Percentiles rank a stretch among this genome's conserved stretches.
phyloP scores from a whole-genome alignment of 2,797 vertebrate genomes.

The Knipowitschia caucasica region DNA sequence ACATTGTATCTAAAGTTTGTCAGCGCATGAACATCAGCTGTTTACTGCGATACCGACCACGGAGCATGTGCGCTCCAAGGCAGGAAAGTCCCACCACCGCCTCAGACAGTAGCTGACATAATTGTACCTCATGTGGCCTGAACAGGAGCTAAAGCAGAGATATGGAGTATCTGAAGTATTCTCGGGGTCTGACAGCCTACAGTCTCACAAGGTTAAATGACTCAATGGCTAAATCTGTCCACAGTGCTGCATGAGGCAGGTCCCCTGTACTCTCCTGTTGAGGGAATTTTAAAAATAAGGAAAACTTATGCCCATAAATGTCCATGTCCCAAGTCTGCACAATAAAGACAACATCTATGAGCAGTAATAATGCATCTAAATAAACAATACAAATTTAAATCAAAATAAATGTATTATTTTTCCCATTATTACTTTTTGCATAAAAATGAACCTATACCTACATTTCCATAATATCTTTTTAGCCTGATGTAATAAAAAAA shows the following conservation, averaged over 20 bases:
- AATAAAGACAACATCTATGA: constrained; percentile 48
- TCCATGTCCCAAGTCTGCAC: constrained; percentile 69
- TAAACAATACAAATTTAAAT: too few relatives aligned
- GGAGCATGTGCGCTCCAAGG: constrained; percentile 43
- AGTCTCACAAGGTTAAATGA: constrained; percentile 30
- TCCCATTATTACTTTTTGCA: too few relatives aligned
- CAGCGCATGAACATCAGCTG: constrained; percentile 53
- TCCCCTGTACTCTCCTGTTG: constrained; percentile 24
- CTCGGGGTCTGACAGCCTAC: constrained; percentile 16
- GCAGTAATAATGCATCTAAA: too few relatives aligned
- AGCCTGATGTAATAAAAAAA: too few relatives aligned
- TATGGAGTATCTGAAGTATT: constrained; percentile 32
- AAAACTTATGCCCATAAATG: constrained; percentile 56
- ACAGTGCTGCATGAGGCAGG: background rate
- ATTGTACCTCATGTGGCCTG: constrained; percentile 34
- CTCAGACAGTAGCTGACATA: constrained; percentile 20
- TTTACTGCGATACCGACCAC: constrained; percentile 49
- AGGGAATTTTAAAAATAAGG: constrained; percentile 30
- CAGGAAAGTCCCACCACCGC: constrained; percentile 36
- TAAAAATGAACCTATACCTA: too few relatives aligned
- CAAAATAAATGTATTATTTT: too few relatives aligned
- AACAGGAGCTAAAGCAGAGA: constrained; percentile 3
- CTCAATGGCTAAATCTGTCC: constrained; percentile 20
- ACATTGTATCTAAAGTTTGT: too few relatives aligned
- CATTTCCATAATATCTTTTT: too few relatives aligned